Base-by-base conservation (phyloP, 1,140 invertebrate species). In the Venustaconcha ellipsiformis region DNA sequence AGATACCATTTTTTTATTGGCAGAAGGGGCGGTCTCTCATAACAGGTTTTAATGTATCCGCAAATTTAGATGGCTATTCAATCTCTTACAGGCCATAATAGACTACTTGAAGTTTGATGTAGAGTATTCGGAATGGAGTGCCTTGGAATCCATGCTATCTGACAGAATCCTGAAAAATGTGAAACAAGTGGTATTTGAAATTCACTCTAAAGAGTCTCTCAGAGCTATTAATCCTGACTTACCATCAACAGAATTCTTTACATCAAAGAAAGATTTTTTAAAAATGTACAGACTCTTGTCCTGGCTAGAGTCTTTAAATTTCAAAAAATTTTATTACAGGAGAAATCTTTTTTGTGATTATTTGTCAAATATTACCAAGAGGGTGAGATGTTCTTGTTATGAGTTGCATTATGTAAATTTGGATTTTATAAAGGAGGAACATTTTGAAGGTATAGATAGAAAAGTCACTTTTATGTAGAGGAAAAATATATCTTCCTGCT, bases 351-450 rank as follows among this genome's bases (percentile, higher is more conserved):
- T 66, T 66, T 66, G 64, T 66, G 30, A 30, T n/a, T 66, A 66
- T 30, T 20, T 66, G 18, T 66, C 64, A 17, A 66, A 66, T 66
- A 14, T 30, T 17, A 66, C 64, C 18, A 14, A 66, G 20, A 17
- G 20, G 17, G 64, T 30, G 20, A 8, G 26, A 17, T 66, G 20
- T 6, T 17, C 20, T 18, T 66, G 64, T 30, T 66, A 66, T 14
- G 64, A 66, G 64, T 66, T 66, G 17, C 64, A 66, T 66, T 66
- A 66, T 66, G 15, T 66, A 6, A 66, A 66, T 26, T 20, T 66
- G 64, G 30, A 66, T n/a, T 66, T 66, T 66, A 30, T 66, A 6
- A 17, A 66, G n/a, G 20, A 15, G 30, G 15, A 30, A 66, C 64
- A 66, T 66, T 30, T 66, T 48, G 37, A 48, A 48, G 37, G 37